Conservation (phyloP, 1,140 invertebrate genomes). For the Copidosoma floridanum region DNA sequence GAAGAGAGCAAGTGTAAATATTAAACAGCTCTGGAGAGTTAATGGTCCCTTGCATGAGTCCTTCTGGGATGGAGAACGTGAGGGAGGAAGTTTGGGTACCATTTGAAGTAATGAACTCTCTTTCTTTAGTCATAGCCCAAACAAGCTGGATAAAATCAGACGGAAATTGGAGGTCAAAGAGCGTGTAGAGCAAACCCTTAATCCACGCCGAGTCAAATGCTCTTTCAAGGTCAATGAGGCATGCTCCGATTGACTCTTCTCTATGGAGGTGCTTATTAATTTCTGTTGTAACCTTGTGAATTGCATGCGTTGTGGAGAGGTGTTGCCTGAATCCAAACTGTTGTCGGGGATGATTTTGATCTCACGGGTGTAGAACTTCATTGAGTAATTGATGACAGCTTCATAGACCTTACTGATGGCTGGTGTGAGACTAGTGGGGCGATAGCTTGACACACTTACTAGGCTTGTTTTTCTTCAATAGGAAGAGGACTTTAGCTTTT, state of each 20-base stretch:
- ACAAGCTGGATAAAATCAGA: background rate
- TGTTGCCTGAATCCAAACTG: too few relatives aligned
- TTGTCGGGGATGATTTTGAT: background rate
- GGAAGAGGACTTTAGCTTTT: background rate
- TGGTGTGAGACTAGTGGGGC: background rate
- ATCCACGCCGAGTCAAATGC: background rate
- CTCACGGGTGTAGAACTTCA: too few relatives aligned
- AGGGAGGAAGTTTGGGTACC: background rate
- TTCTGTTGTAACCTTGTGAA: background rate
- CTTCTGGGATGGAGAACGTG: background rate
- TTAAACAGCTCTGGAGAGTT: background rate
- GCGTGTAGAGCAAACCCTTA: background rate
- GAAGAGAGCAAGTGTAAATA: conserved; percentile 4
- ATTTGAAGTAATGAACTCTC: background rate
- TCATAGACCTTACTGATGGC: background rate
- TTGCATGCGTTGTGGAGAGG: background rate
- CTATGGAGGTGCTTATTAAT: background rate
- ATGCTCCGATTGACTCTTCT: background rate
- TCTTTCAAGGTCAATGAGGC: too few relatives aligned
- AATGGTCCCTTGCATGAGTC: background rate
- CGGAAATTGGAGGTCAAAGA: background rate
- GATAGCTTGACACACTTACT: background rate
- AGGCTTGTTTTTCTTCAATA: background rate
- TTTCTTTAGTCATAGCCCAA: background rate
- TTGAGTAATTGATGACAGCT: background rate